These are phyloP conservation scores for Ischnura elegans DNA, from an alignment of 2,888 invertebrate species.

Conservation along the genomic window DNA sequence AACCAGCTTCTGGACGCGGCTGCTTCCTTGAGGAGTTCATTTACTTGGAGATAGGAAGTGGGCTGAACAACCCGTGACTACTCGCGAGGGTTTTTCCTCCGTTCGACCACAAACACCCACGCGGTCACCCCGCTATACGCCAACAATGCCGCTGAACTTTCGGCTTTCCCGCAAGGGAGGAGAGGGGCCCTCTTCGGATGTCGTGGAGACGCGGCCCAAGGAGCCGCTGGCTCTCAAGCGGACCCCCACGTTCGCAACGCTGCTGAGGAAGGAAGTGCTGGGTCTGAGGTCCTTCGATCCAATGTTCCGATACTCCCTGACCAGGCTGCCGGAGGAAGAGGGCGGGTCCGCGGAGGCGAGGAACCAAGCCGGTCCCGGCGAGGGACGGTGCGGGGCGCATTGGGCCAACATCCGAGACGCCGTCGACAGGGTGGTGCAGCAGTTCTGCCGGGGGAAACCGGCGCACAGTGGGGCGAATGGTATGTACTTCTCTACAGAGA, in stretches of 20 bases:
- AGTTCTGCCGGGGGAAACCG: not conserved
- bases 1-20: not conserved
- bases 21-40: not conserved
- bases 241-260: constrained; percentile 69
- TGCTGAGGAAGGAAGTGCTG: constrained; percentile 60
- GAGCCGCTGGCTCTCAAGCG: constrained; percentile 64
- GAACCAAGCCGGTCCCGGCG: not conserved
- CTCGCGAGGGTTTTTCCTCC: not conserved
- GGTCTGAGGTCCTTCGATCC: constrained; percentile 68
- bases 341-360: not conserved
- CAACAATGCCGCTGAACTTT: constrained; percentile 16
- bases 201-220: not conserved
- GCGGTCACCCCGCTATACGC: not conserved
- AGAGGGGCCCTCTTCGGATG: not conserved
- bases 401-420: constrained; percentile 43
- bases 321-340: constrained; percentile 68
- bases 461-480: not conserved
- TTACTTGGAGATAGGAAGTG: not conserved
- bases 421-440: constrained; percentile 34
- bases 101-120: no score
- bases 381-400: constrained; percentile 12
- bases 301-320: constrained; percentile 69
- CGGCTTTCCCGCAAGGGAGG: not conserved
- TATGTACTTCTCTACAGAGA: no score
- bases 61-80: not conserved